Evolutionary conservation across 2,888 invertebrate genomes (phyloP).

Genomic region (Callyntrura guangdongensis): DNA sequence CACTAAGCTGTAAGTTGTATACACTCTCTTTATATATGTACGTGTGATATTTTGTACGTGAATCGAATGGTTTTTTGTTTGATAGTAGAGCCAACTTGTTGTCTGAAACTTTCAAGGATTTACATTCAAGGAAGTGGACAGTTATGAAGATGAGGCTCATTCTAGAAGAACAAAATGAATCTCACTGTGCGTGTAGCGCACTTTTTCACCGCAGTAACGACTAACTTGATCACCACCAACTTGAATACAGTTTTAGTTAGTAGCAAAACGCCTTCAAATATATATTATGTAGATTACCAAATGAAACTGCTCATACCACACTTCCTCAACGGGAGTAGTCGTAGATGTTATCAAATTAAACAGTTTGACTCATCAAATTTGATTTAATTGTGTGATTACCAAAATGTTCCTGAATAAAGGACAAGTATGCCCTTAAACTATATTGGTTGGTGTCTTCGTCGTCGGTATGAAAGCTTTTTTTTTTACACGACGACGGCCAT

Average conservation of each 20-base stretch:
- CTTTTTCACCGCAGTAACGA: too few species aligned
- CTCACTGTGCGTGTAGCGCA: not conserved
- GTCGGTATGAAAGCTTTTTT: too few species aligned
- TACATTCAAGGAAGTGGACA: constrained; percentile 54
- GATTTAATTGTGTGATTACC: constrained; percentile 8
- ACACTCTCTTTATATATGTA: not conserved
- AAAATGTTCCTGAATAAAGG: constrained; percentile 6
- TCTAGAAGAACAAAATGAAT: not conserved
- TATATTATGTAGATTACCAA: constrained; percentile 20
- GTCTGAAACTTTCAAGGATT: constrained; percentile 48
- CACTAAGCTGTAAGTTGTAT: not conserved
- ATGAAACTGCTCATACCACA: too few species aligned
- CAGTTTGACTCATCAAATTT: constrained; percentile 17
- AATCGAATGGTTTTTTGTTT: not conserved
- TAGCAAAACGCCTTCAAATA: not conserved
- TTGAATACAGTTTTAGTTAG: not conserved
- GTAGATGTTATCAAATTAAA: constrained; percentile 2
- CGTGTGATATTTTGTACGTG: not conserved
- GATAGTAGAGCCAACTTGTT: not conserved
- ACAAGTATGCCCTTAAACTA: constrained; percentile 21
- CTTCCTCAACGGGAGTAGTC: too few species aligned
- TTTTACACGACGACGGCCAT: too few species aligned
- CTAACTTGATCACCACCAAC: not conserved
- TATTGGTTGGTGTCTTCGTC: not conserved
- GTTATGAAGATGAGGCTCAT: constrained; percentile 22